phyloP scores from a whole-genome alignment of 2,888 invertebrate genomes.

The Trachelus stipa region DNA sequence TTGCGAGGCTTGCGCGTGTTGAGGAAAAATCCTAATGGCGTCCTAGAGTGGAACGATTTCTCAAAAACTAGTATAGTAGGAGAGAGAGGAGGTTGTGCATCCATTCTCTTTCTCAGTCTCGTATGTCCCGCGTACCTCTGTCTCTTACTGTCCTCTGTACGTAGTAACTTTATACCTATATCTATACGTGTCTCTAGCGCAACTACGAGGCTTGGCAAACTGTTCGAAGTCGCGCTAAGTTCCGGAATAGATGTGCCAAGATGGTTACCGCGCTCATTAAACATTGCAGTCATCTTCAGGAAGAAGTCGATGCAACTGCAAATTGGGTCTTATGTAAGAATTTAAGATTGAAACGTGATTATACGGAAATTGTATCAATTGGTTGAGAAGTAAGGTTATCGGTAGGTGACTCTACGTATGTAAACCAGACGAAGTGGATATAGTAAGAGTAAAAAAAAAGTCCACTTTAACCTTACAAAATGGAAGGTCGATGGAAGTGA shows the following conservation, averaged over 20 bases:
- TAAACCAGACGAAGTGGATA: not conserved
- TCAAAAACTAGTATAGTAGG: not conserved
- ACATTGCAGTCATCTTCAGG: not conserved
- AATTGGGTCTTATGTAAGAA: not conserved
- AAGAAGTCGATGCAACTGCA: not conserved
- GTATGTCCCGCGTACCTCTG: not conserved
- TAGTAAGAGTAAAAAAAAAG: not conserved
- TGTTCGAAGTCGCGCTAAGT: not conserved
- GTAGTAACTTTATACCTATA: not conserved
- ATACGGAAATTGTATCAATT: not conserved
- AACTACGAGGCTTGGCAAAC: not conserved
- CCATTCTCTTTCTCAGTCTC: not conserved
- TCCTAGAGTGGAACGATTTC: not conserved
- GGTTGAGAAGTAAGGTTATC: not conserved
- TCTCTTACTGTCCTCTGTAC: too few relatives aligned
- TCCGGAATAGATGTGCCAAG: not conserved
- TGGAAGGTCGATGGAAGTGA: not conserved
- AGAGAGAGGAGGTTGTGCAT: not conserved
- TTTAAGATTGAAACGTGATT: not conserved
- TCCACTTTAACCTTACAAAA: not conserved
- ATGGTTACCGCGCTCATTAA: not conserved
- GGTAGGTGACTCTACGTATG: not conserved
- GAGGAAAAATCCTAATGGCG: not conserved
- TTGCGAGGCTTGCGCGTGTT: not conserved
- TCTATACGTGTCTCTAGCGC: not conserved